Evolutionary conservation across 2,797 vertebrate species (phyloP), one percentile per base, ranked within the genome.

Genomic region (Aselliscus stoliczkanus): DNA sequence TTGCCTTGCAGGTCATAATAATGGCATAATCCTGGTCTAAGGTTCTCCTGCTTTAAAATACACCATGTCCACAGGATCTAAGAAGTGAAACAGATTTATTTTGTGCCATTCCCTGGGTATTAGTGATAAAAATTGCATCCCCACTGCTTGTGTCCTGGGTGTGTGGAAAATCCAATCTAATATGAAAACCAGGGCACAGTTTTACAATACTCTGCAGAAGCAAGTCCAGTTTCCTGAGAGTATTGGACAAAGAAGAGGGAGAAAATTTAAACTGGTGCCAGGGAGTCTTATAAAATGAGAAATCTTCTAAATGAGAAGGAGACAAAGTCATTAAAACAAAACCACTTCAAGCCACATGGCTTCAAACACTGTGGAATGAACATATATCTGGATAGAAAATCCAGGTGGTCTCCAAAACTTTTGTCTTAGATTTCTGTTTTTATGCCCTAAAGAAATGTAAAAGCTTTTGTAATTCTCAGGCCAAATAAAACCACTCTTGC

Each of bases 101-200:
- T 80, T n/a, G 18, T 95, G 69, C 44, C n/a, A 60, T 86, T 83
- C 29, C 52, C 93, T 93, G 64, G 27, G 44, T 96, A 88, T 65
- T 91, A 90, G 29, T 73, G 56, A 69, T 89, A 88, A 58, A 94
- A 65, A 80, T 64, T 83, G 5, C 10, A 60, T 60, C 47, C 17
- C 18, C 13, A 18, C 21, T 62, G 23, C 44, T 76, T 95, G 42
- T 87, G 56, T 62, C 44, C 64, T 77, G 37, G 23, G 21, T 72
- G 9, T 90, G 29, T 90, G 34, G 77, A 91, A 87, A 93, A 81
- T 64, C 5, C 7, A 80, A 29, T 42, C 31, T 76, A 69, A 72
- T 80, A 44, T 58, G 83, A 85, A 97, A 81, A 77, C 29, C 50
- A 80, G 20, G 18, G 25, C 10, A 75, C 37, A 34, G 5, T 91